Conservation (phyloP, 2,888 invertebrate genomes). For the Clusia tigrina region DNA sequence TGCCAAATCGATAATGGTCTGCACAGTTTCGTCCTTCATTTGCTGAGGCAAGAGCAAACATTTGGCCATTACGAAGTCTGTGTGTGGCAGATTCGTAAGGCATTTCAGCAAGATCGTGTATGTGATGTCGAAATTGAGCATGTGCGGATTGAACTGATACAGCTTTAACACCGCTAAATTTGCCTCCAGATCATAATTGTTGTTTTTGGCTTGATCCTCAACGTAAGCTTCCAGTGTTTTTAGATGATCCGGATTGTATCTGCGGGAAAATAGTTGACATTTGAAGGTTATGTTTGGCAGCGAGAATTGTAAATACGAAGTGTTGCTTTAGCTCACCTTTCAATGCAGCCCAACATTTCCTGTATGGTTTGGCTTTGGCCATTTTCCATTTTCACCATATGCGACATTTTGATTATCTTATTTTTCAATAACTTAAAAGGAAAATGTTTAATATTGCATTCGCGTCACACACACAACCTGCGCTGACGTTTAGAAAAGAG, state of each 20-base stretch:
- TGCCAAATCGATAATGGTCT: constrained; percentile 86
- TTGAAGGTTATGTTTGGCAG: constrained; percentile 43
- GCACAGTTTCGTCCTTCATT: constrained; percentile 84
- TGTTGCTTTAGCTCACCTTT: constrained; percentile 74
- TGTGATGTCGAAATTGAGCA: constrained; percentile 84
- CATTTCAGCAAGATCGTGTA: constrained; percentile 93
- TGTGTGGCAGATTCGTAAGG: constrained; percentile 94
- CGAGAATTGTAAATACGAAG: constrained; percentile 16
- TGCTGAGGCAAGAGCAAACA: constrained; percentile 87
- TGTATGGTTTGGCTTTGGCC: constrained; percentile 73
- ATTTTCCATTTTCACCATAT: constrained; percentile 65
- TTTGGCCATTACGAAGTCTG: constrained; percentile 97
- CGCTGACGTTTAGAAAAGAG: too few species aligned
- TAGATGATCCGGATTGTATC: constrained; percentile 96
- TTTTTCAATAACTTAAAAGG: too few species aligned
- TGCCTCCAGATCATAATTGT: constrained; percentile 95
- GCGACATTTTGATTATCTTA: constrained; percentile 60
- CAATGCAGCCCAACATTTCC: constrained; percentile 88
- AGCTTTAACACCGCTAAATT: constrained; percentile 95
- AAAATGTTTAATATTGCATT: too few species aligned
- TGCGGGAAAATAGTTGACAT: constrained; percentile 63
- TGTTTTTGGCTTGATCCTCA: constrained; percentile 90
- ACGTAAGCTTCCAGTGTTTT: constrained; percentile 91
- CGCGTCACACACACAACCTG: too few species aligned
- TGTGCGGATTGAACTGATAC: constrained; percentile 93